Evolutionary conservation across 2,797 vertebrate genomes (phyloP), one percentile per base, ranked within the genome.

Genomic region (Micrastur ruficollis): DNA sequence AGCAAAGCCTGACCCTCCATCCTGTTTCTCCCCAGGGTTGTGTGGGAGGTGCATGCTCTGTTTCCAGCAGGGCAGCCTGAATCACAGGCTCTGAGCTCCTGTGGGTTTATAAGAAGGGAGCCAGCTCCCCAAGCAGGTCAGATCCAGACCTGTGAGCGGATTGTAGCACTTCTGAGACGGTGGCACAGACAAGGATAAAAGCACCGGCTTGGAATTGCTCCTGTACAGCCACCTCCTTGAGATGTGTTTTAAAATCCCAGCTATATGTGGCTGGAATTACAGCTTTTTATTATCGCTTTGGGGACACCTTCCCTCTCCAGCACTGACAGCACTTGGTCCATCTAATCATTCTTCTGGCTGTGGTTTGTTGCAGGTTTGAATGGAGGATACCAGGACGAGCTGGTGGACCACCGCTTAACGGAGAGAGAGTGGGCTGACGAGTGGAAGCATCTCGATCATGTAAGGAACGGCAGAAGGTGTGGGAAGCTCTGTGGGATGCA

Each of bases 341-440:
- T 59, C 87, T 70, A 2, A 81, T 46, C 5, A 1, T 59, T 34
- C 42, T 78, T 76, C 86, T 89, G 86, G 62, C 34, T 95, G 70
- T 86, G 56, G 31, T 93, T 81, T 44, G n/a, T 96, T 72, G 95
- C 98, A 99, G 99, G 99, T 93, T 96, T 99, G 95, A 99, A 99
- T 68, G 99, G 99, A 87, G 98, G 99, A 63, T 99, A 99, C 98
- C 99, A 99, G 40, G 99, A 99, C 65, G 99, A 99, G 95, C 98
- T 99, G 34, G 99, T 99, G 95, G 99, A 99, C 97, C 99, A 99
- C 97, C 99, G 99, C 94, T 98, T 99, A 97, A 99, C 99, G 6
- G 99, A 99, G 98, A 98, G 99, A 94, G 99, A 99, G 97, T 99
- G 99, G 99, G 99, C 99, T 55, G 99, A 99, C 38, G 99, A 99